Conservation (phyloP, 2,888 invertebrate genomes). For the Agrotis ipsilon region DNA sequence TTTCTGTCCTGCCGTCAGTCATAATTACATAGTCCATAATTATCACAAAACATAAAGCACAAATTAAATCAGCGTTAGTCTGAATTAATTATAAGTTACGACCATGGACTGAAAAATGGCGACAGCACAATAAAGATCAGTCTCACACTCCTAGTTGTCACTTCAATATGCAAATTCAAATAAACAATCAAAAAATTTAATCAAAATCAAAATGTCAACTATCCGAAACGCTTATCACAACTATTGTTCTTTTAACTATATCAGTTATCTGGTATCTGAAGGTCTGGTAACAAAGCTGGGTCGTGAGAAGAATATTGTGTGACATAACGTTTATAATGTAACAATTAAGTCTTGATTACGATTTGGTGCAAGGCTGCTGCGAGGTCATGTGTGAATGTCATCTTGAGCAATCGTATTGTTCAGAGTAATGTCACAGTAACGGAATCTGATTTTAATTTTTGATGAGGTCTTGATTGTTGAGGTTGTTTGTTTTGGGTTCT, state of each 20-base stretch:
- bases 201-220: conserved; percentile 56
- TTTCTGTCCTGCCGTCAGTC: too few species aligned
- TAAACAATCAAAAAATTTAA: conserved; percentile 32
- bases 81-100: neutral
- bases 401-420: conserved; percentile 63
- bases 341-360: conserved; percentile 79
- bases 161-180: conserved; percentile 35
- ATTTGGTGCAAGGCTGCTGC: conserved; percentile 83
- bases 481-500: conserved; percentile 20
- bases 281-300: conserved; percentile 62
- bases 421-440: conserved; percentile 59
- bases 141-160: conserved; percentile 12
- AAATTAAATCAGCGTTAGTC: too few species aligned
- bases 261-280: conserved; percentile 53
- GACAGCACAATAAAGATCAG: neutral
- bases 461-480: conserved; percentile 52
- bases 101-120: neutral
- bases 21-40: too few species aligned
- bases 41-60: too few species aligned
- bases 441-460: conserved; percentile 57
- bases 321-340: conserved; percentile 83
- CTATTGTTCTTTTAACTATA: conserved; percentile 61
- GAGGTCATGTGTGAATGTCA: conserved; percentile 80
- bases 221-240: conserved; percentile 43
- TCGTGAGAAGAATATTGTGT: conserved; percentile 81